phyloP scores from a whole-genome alignment of 2,113 vertebrate species.

The Pomatostomus ruficeps region DNA sequence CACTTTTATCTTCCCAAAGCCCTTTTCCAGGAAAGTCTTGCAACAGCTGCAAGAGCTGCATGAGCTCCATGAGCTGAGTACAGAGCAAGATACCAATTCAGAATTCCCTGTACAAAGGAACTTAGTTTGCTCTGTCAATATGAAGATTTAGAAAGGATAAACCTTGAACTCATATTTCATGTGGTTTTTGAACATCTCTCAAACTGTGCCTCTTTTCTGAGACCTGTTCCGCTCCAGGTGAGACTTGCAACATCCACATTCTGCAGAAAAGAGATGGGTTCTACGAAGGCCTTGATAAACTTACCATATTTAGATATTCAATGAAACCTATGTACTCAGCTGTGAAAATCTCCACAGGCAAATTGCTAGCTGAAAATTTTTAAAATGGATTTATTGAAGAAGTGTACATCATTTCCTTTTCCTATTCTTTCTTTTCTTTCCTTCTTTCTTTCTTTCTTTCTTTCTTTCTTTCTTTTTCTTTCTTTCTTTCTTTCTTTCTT shows the following conservation, averaged over 20 bases:
- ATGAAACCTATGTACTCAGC: not conserved
- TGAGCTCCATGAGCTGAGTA: not conserved
- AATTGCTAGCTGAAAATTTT: not conserved
- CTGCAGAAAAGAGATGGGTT: not conserved
- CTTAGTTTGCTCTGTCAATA: not conserved
- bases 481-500: accelerated
- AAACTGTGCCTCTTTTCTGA: not conserved
- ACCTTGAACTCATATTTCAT: not conserved
- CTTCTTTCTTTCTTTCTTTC: accelerated
- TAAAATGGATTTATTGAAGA: not conserved
- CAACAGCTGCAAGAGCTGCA: not conserved
- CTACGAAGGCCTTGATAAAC: not conserved
- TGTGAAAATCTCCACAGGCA: not conserved
- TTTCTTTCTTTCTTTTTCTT: not conserved
- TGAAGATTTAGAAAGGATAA: not conserved
- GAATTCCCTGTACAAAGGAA: not conserved
- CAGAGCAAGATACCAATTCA: not conserved
- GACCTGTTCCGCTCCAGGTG: not conserved
- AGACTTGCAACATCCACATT: not conserved
- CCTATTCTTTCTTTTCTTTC: accelerated
- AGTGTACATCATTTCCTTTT: not conserved
- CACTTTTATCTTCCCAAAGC: not conserved
- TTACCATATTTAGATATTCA: not conserved
- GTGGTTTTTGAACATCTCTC: not conserved
- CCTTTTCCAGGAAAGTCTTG: not conserved